Percentiles rank a stretch among this genome's conserved stretches.
phyloP scores from a whole-genome alignment of 2,888 invertebrate genomes.

The Amblyteles armatorius region DNA sequence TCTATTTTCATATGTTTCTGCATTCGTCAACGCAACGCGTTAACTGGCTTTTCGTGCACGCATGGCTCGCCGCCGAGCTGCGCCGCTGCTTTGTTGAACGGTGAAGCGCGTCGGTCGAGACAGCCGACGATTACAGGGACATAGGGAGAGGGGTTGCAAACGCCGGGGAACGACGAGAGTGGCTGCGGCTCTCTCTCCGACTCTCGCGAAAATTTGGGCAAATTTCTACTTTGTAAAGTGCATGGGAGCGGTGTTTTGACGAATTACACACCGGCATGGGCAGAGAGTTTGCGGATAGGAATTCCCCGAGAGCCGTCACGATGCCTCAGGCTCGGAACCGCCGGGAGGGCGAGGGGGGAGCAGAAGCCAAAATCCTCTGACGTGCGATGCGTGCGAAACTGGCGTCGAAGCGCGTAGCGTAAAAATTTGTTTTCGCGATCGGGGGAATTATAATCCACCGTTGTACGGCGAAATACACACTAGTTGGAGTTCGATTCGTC shows the following conservation, averaged over 20 bases:
- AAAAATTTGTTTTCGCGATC: conserved; percentile 6
- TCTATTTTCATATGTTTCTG: neutral
- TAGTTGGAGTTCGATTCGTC: neutral
- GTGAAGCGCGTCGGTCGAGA: conserved; percentile 2
- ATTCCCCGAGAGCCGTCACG: neutral
- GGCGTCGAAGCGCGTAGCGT: conserved; percentile 21
- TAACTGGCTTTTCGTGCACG: neutral
- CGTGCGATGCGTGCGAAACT: conserved; percentile 16
- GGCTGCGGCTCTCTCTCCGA: neutral
- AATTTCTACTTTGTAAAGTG: conserved; percentile 36
- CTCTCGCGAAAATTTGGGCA: conserved; percentile 30
- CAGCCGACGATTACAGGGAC: neutral
- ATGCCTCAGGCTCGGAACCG: neutral
- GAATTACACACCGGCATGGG: neutral
- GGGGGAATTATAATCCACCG: neutral
- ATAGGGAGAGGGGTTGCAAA: neutral
- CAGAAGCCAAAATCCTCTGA: conserved; percentile 14
- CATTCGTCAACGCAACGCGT: conserved; percentile 6
- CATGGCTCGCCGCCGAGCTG: conserved; percentile 1
- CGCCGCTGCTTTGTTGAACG: neutral
- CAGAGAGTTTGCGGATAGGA: conserved; percentile 3
- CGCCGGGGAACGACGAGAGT: neutral
- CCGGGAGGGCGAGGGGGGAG: neutral
- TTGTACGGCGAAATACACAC: neutral
- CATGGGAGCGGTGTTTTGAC: conserved; percentile 1